Percentiles rank a stretch among this genome's conserved stretches.
Evolutionary conservation across 2,888 invertebrate genomes (phyloP).

Genomic region (Zele albiditarsus): DNA sequence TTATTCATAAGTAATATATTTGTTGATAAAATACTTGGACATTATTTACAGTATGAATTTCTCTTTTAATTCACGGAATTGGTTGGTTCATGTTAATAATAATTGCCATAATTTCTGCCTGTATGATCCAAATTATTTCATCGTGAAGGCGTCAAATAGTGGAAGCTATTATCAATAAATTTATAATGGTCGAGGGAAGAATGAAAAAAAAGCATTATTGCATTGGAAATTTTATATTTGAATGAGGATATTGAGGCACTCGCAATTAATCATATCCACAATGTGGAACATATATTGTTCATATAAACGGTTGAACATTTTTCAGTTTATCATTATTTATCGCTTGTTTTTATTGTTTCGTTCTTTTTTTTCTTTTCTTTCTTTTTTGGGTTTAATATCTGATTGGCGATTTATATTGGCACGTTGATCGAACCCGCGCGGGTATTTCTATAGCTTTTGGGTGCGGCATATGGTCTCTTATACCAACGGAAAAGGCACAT

Average conservation of each 20-base stretch:
- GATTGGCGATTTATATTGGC: slow-evolving; percentile 43
- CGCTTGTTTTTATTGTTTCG: not conserved
- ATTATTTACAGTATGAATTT: no score
- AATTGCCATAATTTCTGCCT: no score
- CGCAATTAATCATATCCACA: not conserved
- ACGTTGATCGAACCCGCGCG: slow-evolving; percentile 38
- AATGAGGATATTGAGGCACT: not conserved
- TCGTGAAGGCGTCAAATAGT: no score
- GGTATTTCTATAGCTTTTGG: slow-evolving; percentile 50
- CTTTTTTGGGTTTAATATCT: slow-evolving; percentile 39
- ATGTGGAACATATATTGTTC: not conserved
- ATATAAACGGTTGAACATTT: not conserved
- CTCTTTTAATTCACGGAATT: no score
- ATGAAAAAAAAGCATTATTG: no score
- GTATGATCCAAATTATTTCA: no score
- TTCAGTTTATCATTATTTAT: not conserved
- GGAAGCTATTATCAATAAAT: no score
- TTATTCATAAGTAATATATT: no score
- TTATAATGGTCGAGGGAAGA: no score
- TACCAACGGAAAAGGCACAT: slow-evolving; percentile 57
- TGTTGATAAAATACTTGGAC: no score
- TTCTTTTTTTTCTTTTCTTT: not conserved
- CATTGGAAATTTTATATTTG: not conserved
- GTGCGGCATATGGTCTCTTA: slow-evolving; percentile 50
- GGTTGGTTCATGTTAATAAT: no score